These are phyloP conservation scores for Hyppa rectilinea DNA, from an alignment of 2,888 invertebrate genomes.

Conservation along the genomic window DNA sequence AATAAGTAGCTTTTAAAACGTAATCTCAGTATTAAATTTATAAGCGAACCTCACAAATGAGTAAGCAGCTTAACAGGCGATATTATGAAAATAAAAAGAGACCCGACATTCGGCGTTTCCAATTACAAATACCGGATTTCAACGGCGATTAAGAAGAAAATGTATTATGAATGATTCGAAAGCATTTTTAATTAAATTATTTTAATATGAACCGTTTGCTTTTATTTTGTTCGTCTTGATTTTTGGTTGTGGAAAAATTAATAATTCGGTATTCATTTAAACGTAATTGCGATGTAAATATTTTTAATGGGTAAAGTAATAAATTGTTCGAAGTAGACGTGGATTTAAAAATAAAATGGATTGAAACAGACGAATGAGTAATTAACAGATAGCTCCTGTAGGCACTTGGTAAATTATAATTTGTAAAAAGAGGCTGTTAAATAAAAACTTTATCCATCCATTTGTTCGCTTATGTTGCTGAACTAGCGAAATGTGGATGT, in stretches of 20 bases:
- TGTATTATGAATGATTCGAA: conserved; percentile 46
- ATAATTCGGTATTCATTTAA: conserved; percentile 19
- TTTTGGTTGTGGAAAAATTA: not conserved
- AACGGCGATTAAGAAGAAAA: conserved; percentile 54
- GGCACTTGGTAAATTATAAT: conserved; percentile 6
- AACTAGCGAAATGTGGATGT: no score
- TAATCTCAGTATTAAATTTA: conserved; percentile 56
- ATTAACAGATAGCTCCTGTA: conserved; percentile 1
- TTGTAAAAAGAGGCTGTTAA: not conserved
- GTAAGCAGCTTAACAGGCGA: conserved; percentile 49
- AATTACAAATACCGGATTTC: conserved; percentile 63
- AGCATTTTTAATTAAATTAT: conserved; percentile 62
- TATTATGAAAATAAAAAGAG: conserved; percentile 58
- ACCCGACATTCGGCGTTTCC: conserved; percentile 45
- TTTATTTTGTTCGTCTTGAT: conserved; percentile 26
- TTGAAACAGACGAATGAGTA: not conserved
- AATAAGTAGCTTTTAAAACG: conserved; percentile 57
- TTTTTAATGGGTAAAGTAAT: conserved; percentile 4
- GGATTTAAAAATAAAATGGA: conserved; percentile 23
- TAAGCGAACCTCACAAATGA: conserved; percentile 56
- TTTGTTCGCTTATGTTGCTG: not conserved
- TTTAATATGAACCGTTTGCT: conserved; percentile 41
- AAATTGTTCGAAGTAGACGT: conserved; percentile 16
- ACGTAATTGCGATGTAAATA: conserved; percentile 11
- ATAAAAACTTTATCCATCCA: not conserved